Evolutionary conservation across 2,113 vertebrate species (phyloP), one percentile per base, ranked within the genome.

Genomic region (Nannobrachium achirus): DNA sequence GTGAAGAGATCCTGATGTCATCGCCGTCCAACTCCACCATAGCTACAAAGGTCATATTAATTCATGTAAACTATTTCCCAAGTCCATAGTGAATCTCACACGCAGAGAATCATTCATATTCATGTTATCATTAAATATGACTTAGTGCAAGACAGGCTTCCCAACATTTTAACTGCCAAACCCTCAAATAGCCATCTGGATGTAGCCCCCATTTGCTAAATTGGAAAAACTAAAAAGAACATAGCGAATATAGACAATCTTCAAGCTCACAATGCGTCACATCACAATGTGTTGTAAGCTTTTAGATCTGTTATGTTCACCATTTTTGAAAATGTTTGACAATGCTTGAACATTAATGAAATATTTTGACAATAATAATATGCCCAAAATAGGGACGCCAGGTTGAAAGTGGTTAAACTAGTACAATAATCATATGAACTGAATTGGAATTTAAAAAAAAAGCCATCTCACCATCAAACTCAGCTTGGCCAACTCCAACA

Each of bases 1-100:
- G 87, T 9, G 96, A 98, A 14, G 96, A 97, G 85, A 98, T 94
- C 86, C 96, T 92, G 60, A 98, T 90, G 4, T 96, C 95, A 0
- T 98, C 96, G 0, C 96, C 96, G 1, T 98, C 96, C 85, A 98
- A 86, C 74, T 98, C 96, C 73, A 98, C 96, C 96, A 98, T 98
- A 51, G 96, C 96, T 98, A 69, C 62, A 79, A 58, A 84, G 46
- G 25, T 66, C 13, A 48, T 56, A 19, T 51, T 74, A 10, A 61
- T 61, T 2, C 1, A 53, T 10, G 41, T 1, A 56, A 14, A 56
- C 55, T 20, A 14, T 38, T 38, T 39, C 38, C n/a, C 11, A 14
- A 56, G 20, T 56, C 55, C 20, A 15, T 1, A 41, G 7, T 18
- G 4, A 58, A 40, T 44, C 10, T 15, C 82, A 80, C 72, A 84